Percentiles rank a stretch among this genome's conserved stretches.
phyloP scores from a whole-genome alignment of 1,140 invertebrate species.

The Saccostrea glomerata region DNA sequence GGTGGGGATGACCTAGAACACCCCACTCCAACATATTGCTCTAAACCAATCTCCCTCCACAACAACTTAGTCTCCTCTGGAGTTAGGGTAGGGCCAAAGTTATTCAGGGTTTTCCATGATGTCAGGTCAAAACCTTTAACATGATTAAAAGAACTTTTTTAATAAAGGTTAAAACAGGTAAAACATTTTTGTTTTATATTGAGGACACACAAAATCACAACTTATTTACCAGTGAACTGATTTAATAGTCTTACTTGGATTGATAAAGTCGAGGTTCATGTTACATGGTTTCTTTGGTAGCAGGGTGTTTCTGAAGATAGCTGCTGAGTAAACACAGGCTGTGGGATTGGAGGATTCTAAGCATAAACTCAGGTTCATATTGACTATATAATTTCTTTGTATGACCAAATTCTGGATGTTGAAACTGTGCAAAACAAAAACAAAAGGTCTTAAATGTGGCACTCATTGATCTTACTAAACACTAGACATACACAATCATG shows the following conservation, averaged over 20 bases:
- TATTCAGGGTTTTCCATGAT: not conserved
- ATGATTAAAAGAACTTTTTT: not conserved
- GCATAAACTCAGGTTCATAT: conserved; percentile 50
- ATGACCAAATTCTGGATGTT: conserved; percentile 51
- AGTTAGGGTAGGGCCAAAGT: not conserved
- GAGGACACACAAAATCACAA: no score
- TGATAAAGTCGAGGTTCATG: conserved; percentile 46
- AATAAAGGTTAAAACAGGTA: no score
- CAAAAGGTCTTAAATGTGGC: not conserved
- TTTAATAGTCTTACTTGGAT: conserved; percentile 45
- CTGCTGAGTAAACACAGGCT: not conserved
- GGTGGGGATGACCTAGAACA: not conserved
- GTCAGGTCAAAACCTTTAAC: not conserved
- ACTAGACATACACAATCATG: not conserved
- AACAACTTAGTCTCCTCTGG: conserved; percentile 10
- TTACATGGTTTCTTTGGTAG: conserved; percentile 52
- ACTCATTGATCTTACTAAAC: not conserved
- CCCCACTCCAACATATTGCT: not conserved
- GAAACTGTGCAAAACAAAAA: conserved; percentile 45
- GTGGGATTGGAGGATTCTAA: conserved; percentile 40
- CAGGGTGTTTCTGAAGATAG: conserved; percentile 45
- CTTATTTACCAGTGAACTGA: not conserved
- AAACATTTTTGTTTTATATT: no score
- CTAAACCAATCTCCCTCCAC: conserved; percentile 15
- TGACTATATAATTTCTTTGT: conserved; percentile 52